Base-by-base conservation (phyloP, 2,797 vertebrate species). In the Peromyscus aztecus region DNA sequence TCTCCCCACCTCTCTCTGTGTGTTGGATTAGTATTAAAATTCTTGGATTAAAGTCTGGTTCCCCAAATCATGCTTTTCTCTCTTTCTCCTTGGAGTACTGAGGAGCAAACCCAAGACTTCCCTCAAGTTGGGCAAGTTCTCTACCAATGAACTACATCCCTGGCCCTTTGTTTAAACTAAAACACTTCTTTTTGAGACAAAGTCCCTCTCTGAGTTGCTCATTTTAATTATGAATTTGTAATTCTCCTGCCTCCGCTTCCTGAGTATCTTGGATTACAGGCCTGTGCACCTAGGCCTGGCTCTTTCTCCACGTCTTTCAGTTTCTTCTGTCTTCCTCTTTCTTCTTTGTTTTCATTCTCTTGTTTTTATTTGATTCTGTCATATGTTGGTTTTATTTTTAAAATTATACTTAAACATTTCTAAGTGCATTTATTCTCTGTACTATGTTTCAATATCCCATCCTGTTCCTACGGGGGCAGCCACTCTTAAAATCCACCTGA, bases 381-480 rank as follows among this genome's bases (percentile, higher is more conserved):
- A 81, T 76, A n/a, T 31, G 37, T 63, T 63, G 34, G 37, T 83
- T 94, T 94, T 85, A 81, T 63, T 78, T 91, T 89, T 57, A 83
- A 24, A 69, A 59, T 49, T 76, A 65, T 37, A 84, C 57, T 55
- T 37, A 31, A 78, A 40, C 55, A 89, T 90, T 93, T 84, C 7
- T 46, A 78, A 86, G 71, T 16, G 19, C 34, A 4, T 83, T 46
- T 92, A 19, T 90, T 97, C 63, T 91, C 69, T 89, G 46, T 5
- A 37, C 55, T 37, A 29, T 37, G 6, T 89, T 71, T 69, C 77
- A 76, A 5, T 71, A 27, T 71, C 55, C 43, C 27, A 2, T 65
- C 78, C 29, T 23, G 10, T 84, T 94, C 67, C 67, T 67, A 90
- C 83, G 76, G 52, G 31, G 63, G 14, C 16, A 16, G 2, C 85